Conservation (phyloP, 2,113 vertebrate genomes). For the Xiphophorus maculatus region DNA sequence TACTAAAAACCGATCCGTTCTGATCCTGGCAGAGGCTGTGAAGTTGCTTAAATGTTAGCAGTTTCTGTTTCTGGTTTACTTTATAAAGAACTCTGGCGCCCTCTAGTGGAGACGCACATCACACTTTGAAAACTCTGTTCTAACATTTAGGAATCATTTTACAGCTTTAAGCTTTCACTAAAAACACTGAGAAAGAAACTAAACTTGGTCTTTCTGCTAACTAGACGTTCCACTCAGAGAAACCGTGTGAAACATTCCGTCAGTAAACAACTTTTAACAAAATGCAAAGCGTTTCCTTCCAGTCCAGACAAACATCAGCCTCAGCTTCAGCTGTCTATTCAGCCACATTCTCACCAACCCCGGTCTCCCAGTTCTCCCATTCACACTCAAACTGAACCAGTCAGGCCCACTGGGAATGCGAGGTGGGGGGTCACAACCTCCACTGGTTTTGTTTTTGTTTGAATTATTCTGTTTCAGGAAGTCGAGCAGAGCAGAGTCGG, state of each 20-base stretch:
- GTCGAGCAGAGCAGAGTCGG: not conserved
- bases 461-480: not conserved
- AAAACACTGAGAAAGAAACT: not conserved
- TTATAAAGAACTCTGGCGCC: no score
- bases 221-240: no score
- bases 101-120: no score
- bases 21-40: no score
- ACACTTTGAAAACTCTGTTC: no score
- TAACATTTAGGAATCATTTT: no score
- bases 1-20: no score
- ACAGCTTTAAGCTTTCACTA: not conserved
- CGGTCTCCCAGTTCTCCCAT: slow-evolving; percentile 43
- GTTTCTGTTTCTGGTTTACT: no score
- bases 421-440: not conserved
- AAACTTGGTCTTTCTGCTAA: no score
- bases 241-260: no score
- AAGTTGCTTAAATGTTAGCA: no score
- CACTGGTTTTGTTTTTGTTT: slow-evolving; percentile 24
- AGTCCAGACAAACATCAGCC: slow-evolving; percentile 4
- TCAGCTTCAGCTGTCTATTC: slow-evolving; percentile 56
- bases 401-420: not conserved
- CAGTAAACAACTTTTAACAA: not conserved
- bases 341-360: slow-evolving; percentile 39
- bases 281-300: not conserved
- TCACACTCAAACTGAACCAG: slow-evolving; percentile 36